These are phyloP conservation scores for Holotrichia oblita DNA, from an alignment of 1,140 invertebrate species.

Conservation along the genomic window DNA sequence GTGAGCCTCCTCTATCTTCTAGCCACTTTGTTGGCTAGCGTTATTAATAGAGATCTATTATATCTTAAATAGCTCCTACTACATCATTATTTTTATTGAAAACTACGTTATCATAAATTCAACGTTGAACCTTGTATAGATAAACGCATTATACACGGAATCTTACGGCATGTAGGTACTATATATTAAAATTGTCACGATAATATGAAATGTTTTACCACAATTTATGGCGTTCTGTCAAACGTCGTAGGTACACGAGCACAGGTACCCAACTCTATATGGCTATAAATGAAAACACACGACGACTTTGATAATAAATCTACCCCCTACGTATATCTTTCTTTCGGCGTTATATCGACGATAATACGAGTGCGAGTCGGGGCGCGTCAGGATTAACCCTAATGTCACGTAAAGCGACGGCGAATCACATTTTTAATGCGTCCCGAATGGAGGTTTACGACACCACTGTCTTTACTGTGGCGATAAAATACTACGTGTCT, in stretches of 20 bases:
- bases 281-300: conserved; percentile 19
- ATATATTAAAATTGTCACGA: conserved; percentile 24
- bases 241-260: neutral
- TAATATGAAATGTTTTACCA: neutral
- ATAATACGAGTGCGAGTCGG: conserved; percentile 8
- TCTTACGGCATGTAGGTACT: neutral
- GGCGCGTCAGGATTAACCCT: conserved; percentile 16
- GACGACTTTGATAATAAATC: conserved; percentile 7
- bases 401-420: conserved; percentile 21
- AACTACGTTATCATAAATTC: too few species aligned
- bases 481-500: conserved; percentile 30
- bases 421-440: conserved; percentile 33
- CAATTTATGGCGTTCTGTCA: neutral
- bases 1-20: too few species aligned
- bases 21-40: too few species aligned
- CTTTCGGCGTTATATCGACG: conserved; percentile 26
- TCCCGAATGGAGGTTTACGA: conserved; percentile 26
- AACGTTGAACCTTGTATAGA: neutral
- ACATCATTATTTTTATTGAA: too few species aligned
- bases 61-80: too few species aligned
- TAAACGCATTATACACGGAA: neutral
- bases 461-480: conserved; percentile 21
- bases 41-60: too few species aligned
- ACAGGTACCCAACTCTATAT: conserved; percentile 15
- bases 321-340: conserved; percentile 1